Conservation (phyloP, 2,797 vertebrate species). For the Chelon labrosus region DNA sequence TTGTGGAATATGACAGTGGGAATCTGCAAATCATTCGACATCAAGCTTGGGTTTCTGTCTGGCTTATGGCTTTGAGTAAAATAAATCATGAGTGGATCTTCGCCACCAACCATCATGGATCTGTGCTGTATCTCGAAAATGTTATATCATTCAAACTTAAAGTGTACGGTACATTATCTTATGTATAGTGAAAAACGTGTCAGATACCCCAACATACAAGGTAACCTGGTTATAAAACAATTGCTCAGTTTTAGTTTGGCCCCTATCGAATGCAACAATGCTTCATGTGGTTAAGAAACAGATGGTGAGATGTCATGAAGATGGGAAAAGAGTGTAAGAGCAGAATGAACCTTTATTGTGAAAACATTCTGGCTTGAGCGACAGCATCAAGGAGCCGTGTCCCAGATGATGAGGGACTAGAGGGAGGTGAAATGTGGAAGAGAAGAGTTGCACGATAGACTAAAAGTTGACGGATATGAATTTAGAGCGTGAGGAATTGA, state of each 20-base stretch:
- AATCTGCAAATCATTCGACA: slow-evolving; percentile 16
- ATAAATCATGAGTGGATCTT: slow-evolving; percentile 34
- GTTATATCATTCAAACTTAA: background rate
- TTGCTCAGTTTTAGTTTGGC: background rate
- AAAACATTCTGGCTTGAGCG: no score
- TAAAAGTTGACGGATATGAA: no score
- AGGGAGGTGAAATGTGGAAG: background rate
- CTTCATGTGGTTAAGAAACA: background rate
- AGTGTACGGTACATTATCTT: background rate
- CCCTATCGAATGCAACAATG: background rate
- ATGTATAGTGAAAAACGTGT: background rate
- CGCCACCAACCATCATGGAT: background rate
- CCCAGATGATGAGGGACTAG: no score
- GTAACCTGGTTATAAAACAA: no score
- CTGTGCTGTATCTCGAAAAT: background rate
- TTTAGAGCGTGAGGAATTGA: no score
- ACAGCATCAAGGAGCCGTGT: no score
- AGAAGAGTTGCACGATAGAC: background rate
- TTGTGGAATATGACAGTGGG: slow-evolving; percentile 20
- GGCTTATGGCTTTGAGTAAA: slow-evolving; percentile 42
- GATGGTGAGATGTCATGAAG: background rate
- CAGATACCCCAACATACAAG: background rate
- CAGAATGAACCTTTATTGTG: no score
- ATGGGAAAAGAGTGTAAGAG: background rate
- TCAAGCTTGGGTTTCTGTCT: slow-evolving; percentile 28